Evolutionary conservation across 2,888 invertebrate species (phyloP).

Genomic region (Hydrotaea diabolus): DNA sequence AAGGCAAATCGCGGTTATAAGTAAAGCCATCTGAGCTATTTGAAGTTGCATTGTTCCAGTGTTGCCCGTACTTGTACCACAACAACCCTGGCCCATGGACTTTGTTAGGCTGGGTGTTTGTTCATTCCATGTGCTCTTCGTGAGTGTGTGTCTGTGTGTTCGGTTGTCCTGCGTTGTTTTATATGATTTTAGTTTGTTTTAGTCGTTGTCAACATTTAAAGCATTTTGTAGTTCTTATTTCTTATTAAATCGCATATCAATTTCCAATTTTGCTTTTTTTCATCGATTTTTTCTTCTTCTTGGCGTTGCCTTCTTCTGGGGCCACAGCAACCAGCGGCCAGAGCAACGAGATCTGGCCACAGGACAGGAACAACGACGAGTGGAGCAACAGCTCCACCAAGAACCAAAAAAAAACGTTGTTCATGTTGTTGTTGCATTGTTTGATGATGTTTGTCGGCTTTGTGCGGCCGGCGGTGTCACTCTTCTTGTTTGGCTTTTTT

Average conservation of each 20-base stretch:
- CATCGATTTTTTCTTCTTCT: constrained; percentile 13
- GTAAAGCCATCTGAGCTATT: too few relatives aligned
- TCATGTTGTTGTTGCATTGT: constrained; percentile 22
- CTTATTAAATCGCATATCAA: constrained; percentile 65
- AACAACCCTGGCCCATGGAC: constrained; percentile 6
- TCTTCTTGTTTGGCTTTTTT: constrained; percentile 51
- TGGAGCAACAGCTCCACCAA: constrained; percentile 7
- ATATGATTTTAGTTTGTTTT: constrained; percentile 61
- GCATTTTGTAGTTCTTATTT: constrained; percentile 67
- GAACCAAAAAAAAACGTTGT: constrained; percentile 7
- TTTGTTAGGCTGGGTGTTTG: not conserved
- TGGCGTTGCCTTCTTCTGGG: not conserved
- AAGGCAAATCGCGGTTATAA: too few relatives aligned
- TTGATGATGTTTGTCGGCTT: constrained; percentile 40
- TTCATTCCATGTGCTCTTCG: not conserved
- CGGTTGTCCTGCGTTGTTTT: constrained; percentile 39
- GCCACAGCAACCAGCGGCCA: constrained; percentile 14
- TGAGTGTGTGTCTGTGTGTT: not conserved
- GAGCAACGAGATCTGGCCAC: constrained; percentile 35
- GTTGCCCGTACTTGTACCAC: not conserved
- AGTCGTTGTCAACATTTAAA: constrained; percentile 65
- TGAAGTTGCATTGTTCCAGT: too few relatives aligned
- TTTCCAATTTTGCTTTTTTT: constrained; percentile 47
- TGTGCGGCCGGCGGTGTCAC: constrained; percentile 37
- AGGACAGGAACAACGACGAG: constrained; percentile 18